phyloP scores from a whole-genome alignment of 2,888 invertebrate species.

The Callimorpha dominula region DNA sequence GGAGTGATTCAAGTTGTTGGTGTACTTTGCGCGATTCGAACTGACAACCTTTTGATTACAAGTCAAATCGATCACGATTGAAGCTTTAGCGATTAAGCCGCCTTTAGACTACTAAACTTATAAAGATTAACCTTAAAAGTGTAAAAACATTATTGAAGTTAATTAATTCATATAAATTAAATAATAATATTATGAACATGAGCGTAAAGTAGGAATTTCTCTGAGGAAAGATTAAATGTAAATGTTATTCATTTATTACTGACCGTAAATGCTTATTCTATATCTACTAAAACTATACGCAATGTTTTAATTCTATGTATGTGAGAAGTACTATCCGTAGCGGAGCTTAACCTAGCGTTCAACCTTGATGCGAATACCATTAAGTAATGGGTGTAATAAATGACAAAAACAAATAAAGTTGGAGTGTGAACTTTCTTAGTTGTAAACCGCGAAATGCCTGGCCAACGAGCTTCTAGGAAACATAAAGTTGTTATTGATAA shows the following conservation, averaged over 20 bases:
- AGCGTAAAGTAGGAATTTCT: neutral
- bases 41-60: too few species aligned
- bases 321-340: constrained; percentile 12
- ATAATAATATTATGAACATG: too few species aligned
- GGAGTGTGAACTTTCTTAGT: constrained; percentile 24
- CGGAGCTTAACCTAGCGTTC: constrained; percentile 20
- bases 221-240: neutral
- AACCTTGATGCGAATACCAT: constrained; percentile 31
- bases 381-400: constrained; percentile 40
- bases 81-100: too few species aligned
- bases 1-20: too few species aligned
- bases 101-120: too few species aligned
- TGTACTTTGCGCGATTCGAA: too few species aligned
- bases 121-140: too few species aligned
- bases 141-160: too few species aligned
- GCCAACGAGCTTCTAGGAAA: constrained; percentile 50
- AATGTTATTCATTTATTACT: neutral
- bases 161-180: too few species aligned
- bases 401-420: constrained; percentile 28
- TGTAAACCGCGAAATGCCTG: constrained; percentile 40
- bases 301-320: constrained; percentile 27
- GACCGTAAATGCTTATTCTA: constrained; percentile 21
- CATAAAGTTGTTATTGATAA: constrained; percentile 63
- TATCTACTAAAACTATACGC: constrained; percentile 35
- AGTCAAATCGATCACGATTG: too few species aligned